Conservation (phyloP, 2,888 invertebrate genomes). For the Lapara coniferarum region DNA sequence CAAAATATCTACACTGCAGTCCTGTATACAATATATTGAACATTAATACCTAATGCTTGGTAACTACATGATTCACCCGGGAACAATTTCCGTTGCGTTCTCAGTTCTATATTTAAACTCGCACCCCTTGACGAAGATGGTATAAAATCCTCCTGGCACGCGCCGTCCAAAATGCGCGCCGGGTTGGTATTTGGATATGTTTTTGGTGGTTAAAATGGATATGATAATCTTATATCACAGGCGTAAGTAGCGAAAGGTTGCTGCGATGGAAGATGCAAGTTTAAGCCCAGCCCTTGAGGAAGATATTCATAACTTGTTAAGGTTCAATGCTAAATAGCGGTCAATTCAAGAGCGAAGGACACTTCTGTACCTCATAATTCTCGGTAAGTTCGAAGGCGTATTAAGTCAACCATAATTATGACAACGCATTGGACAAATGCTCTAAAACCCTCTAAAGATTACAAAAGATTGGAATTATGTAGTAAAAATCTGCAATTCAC, state of each 20-base stretch:
- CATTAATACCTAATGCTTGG: conserved; percentile 23
- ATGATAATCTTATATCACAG: background rate
- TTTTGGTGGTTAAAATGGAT: background rate
- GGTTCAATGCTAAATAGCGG: too few species aligned
- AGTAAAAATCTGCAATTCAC: background rate
- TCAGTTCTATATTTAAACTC: conserved; percentile 75
- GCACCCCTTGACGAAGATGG: conserved; percentile 76
- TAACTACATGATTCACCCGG: conserved; percentile 66
- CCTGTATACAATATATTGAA: background rate
- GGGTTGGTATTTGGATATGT: conserved; percentile 2
- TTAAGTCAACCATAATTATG: too few species aligned
- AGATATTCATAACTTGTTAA: too few species aligned
- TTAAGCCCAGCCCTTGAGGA: background rate
- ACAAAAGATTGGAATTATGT: background rate
- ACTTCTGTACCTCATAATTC: too few species aligned
- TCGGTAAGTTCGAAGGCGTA: too few species aligned
- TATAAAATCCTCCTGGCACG: conserved; percentile 69
- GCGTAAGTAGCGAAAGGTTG: background rate
- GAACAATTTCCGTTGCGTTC: conserved; percentile 75
- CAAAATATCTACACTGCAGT: too few species aligned
- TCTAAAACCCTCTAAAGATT: background rate
- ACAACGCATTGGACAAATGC: too few species aligned
- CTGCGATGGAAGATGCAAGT: background rate
- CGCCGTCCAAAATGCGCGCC: conserved; percentile 43
- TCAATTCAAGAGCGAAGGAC: too few species aligned